Conservation (phyloP, 1,140 invertebrate species). For the Dysdera silvatica region DNA sequence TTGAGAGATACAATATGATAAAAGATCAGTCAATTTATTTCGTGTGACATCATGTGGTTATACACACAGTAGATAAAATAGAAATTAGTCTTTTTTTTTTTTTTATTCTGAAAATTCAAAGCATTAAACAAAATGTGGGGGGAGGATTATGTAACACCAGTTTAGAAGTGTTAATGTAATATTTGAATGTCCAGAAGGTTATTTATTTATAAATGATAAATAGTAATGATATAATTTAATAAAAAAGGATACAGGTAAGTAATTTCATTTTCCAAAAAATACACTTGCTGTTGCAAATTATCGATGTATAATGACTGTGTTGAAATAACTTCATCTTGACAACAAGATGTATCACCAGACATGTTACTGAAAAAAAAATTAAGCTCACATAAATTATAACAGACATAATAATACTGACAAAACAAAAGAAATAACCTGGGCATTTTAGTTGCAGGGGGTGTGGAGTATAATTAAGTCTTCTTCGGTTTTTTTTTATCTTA, state of each 20-base stretch:
- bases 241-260: slow-evolving; percentile 25
- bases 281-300: slow-evolving; percentile 27
- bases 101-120: neutral
- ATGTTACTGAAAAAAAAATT: too few species aligned
- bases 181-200: too few species aligned
- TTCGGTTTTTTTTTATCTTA: too few species aligned
- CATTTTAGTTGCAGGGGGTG: too few species aligned
- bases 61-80: neutral
- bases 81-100: neutral
- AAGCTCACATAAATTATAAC: too few species aligned
- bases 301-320: slow-evolving; percentile 21
- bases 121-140: neutral
- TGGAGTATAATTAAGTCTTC: too few species aligned
- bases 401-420: too few species aligned
- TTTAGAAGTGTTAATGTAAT: too few species aligned
- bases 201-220: neutral
- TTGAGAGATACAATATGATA: neutral
- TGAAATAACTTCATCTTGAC: too few species aligned
- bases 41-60: neutral
- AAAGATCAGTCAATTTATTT: neutral
- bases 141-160: too few species aligned
- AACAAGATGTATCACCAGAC: too few species aligned
- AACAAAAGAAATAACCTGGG: too few species aligned
- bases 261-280: slow-evolving; percentile 24
- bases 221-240: neutral